phyloP scores from a whole-genome alignment of 1,140 invertebrate genomes.

The Aphis craccivora region DNA sequence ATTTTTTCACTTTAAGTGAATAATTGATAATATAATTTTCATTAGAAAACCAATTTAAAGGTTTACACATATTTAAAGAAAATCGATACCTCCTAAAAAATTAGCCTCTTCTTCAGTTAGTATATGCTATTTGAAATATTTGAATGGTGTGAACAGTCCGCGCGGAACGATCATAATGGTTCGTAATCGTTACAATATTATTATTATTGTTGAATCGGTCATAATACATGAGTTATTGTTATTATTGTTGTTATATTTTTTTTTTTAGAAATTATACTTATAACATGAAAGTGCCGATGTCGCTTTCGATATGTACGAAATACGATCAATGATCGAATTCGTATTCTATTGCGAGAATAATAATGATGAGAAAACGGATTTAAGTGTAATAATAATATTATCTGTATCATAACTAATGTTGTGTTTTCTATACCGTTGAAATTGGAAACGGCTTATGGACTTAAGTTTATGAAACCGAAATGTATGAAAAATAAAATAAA shows the following conservation, averaged over 20 bases:
- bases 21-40: background rate
- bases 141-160: background rate
- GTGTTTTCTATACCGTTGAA: background rate
- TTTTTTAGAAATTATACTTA: background rate
- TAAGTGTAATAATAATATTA: background rate
- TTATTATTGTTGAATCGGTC: constrained; percentile 4
- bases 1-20: background rate
- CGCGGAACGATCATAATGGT: constrained; percentile 1
- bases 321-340: background rate
- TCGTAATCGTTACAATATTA: background rate
- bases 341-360: background rate
- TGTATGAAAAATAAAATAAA: background rate
- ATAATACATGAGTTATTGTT: background rate
- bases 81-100: background rate
- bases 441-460: background rate
- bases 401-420: background rate
- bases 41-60: constrained; percentile 4
- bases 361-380: background rate
- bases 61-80: background rate
- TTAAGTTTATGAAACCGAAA: background rate
- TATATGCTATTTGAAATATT: background rate
- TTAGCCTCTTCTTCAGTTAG: background rate
- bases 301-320: constrained; percentile 1
- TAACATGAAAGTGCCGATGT: background rate
- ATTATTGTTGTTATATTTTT: background rate